Evolutionary conservation across 2,113 vertebrate species (phyloP), one percentile per base, ranked within the genome.

Genomic region (Melanostigma gelatinosum): DNA sequence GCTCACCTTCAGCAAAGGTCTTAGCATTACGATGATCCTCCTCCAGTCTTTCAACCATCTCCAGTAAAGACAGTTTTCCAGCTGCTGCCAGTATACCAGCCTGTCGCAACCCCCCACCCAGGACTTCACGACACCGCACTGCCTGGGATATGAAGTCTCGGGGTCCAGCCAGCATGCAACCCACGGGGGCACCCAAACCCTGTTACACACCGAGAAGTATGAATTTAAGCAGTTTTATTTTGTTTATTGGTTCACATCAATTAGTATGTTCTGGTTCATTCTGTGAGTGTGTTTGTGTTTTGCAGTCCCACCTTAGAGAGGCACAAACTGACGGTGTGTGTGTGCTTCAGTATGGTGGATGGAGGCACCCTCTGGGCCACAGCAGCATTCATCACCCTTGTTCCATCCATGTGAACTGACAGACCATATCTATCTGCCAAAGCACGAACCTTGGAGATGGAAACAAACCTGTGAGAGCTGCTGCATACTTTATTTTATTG

Each of bases 81-180:
- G 97, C 95, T 0, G 96, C 96, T 0, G 96, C 97, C 78, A 97
- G 84, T 22, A 97, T 90, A 0, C 96, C 96, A 0, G 85, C 91
- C 89, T 97, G 97, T 18, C 94, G 86, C 95, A 96, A 94, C 4
- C 96, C 96, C 0, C 96, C 94, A 0, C 96, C 96, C 67, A 97
- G 93, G 16, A 95, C 92, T 86, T 97, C 96, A 81, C 95, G 94
- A 65, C 89, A 81, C 0, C 93, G 90, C 24, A 95, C 81, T 0
- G 96, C 96, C 68, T 91, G 87, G 0, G 89, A 46, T 0, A 96
- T 89, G 32, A 98, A 95, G 38, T 94, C 93, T n/a, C 54, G 75
- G 11, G 83, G 11, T 4, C 96, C 96, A 0, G 92, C 96, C 34
- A 97, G 88, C 72, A 97, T 65, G 0, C 93, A 91, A 0, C 97